Conservation (phyloP, 1,140 invertebrate genomes). For the Vollenhovia emeryi region DNA sequence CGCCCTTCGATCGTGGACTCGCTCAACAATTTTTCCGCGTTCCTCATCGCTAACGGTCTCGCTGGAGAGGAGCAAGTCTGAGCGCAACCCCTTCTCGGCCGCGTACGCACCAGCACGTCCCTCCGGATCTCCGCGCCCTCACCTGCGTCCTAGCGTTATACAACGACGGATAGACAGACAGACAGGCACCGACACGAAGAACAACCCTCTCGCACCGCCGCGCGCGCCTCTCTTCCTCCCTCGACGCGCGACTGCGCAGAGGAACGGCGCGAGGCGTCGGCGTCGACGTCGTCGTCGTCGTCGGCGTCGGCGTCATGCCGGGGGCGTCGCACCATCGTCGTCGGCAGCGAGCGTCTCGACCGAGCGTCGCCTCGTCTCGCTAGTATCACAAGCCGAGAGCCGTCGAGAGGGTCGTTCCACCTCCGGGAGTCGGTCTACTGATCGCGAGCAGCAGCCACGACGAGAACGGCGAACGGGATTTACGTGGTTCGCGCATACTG, state of each 20-base stretch:
- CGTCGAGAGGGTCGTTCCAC: conserved; percentile 72
- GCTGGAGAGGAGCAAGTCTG: not conserved
- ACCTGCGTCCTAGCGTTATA: not conserved
- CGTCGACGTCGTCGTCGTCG: conserved; percentile 68
- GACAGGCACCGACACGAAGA: conserved; percentile 51
- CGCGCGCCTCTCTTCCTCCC: conserved; percentile 6
- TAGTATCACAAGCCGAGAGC: conserved; percentile 78
- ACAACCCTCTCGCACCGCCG: conserved; percentile 37
- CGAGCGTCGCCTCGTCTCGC: conserved; percentile 70
- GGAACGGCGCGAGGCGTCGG: conserved; percentile 71
- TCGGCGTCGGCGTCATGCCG: conserved; percentile 70
- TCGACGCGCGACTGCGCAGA: conserved; percentile 59
- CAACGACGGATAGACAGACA: conserved; percentile 9
- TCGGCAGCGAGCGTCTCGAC: conserved; percentile 71
- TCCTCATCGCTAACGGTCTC: conserved; percentile 39
- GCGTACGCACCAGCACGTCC: conserved; percentile 14
- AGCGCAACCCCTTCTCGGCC: conserved; percentile 31
- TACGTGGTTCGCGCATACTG: conserved; percentile 14
- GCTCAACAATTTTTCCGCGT: conserved; percentile 61
- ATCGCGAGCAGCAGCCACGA: not conserved
- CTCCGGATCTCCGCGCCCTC: not conserved
- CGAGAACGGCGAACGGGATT: not conserved
- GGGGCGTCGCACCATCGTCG: conserved; percentile 75
- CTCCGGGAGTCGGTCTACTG: conserved; percentile 55
- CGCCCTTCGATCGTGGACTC: conserved; percentile 36